Evolutionary conservation across 2,113 vertebrate genomes (phyloP).

Genomic region (Mustelus asterias): DNA sequence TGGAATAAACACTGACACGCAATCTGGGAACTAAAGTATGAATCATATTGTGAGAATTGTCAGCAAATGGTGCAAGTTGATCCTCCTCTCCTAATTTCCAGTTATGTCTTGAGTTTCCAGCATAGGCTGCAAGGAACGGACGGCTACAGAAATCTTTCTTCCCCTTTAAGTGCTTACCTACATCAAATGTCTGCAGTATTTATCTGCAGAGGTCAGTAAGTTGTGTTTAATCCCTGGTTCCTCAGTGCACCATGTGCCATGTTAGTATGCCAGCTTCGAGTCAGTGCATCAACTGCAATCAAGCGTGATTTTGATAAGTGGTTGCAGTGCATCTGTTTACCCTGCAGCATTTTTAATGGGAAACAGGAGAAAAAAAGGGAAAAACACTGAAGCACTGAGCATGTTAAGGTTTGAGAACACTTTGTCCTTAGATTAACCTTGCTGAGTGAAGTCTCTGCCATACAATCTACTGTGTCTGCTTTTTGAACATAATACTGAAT

Average conservation of each 20-base stretch:
- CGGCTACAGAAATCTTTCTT: neutral
- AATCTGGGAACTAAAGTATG: neutral
- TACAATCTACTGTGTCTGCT: neutral
- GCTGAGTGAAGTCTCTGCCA: neutral
- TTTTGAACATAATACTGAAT: neutral
- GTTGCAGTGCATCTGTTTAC: slow-evolving; percentile 24
- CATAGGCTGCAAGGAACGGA: neutral
- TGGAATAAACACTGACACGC: neutral
- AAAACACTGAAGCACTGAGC: slow-evolving; percentile 13
- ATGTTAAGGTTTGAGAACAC: neutral
- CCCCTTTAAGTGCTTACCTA: neutral
- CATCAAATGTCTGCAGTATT: neutral
- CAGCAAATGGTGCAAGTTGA: too few relatives aligned
- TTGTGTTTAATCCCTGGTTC: slow-evolving; percentile 17
- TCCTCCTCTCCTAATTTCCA: neutral
- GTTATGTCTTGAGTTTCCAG: neutral
- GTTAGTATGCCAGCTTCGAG: slow-evolving; percentile 22
- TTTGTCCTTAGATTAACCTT: neutral
- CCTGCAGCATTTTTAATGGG: slow-evolving; percentile 27
- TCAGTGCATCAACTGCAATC: neutral
- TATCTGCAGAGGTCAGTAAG: slow-evolving; percentile 3
- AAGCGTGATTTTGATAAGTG: slow-evolving; percentile 20
- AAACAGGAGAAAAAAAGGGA: neutral
- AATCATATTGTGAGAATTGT: too few relatives aligned
- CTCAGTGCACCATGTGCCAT: slow-evolving; percentile 22